Base-by-base conservation (phyloP, 2,888 invertebrate species). In the Chloroclysta siterata region DNA sequence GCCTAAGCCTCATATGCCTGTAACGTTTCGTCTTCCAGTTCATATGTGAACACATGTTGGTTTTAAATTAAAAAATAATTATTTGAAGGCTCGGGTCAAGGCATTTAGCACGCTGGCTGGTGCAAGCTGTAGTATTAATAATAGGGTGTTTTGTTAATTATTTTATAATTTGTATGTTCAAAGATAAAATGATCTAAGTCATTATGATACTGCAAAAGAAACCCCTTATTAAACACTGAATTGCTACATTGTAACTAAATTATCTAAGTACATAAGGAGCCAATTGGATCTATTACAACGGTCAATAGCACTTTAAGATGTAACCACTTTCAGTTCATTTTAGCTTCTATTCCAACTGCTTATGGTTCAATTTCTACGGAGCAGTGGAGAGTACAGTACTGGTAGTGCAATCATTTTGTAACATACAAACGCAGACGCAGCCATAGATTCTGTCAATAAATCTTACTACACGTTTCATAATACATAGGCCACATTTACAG, bases 401-500 rank as follows among this genome's bases (percentile, higher is more conserved):
- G 22, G 8, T 48, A 55, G 46, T 60, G 70, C 70, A 72, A 72
- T 68, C 47, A 55, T 68, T 67, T 59, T 56, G 68, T 65, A 63
- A 70, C 59, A 46, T 52, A 4, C 55, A 58, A 63, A 59, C 68
- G 58, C 65, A 62, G 68, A 71, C 70, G 67, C 69, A 65, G 69
- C 68, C 65, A 70, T 66, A 69, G 68, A 65, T 65, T 73, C 74
- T 71, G 76, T 74, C 75, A 74, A 74, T 72, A 74, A 69, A 50
- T 66, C 70, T 78, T 73, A 74, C 77, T 69, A 75, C 66, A 74
- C 65, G 63, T 77, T 80, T 77, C 79, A 74, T 76, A 77, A 77
- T 69, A 10, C 17, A 10, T 17, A 69, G 59, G 61, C 59, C 59
- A 55, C 22, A 64, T 60, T 63, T 61, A 67, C 46, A 46, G 10